These are phyloP conservation scores for Epinephelus awoara DNA, from an alignment of 2,797 vertebrate species.

Conservation along the genomic window DNA sequence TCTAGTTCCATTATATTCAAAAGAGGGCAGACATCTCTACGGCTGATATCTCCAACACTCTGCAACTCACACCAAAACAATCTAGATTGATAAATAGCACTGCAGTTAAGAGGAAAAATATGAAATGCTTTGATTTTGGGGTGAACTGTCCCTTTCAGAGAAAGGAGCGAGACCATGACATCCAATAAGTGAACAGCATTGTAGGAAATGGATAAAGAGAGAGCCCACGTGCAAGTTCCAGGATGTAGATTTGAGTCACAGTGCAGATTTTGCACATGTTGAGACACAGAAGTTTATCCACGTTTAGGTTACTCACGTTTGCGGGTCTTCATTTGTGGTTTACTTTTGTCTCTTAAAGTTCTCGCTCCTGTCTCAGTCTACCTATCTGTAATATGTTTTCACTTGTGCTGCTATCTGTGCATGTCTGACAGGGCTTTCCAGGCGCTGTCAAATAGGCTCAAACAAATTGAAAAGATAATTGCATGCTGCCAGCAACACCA, in stretches of 20 bases:
- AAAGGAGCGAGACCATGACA: not conserved
- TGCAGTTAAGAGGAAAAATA: no score
- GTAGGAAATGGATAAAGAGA: not conserved
- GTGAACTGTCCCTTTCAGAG: no score
- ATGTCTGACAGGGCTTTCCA: conserved; percentile 22
- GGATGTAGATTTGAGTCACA: conserved; percentile 32
- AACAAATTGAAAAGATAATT: conserved; percentile 58
- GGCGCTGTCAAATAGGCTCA: conserved; percentile 28
- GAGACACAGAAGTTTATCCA: not conserved
- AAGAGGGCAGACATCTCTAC: no score
- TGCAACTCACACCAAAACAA: no score
- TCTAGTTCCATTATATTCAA: no score
- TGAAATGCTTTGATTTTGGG: no score
- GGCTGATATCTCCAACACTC: no score
- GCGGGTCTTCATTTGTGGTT: conserved; percentile 11
- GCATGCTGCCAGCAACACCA: conserved; percentile 29
- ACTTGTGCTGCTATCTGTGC: not conserved
- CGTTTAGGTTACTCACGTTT: not conserved
- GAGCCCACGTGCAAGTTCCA: not conserved
- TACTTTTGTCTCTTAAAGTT: not conserved
- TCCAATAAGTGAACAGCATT: not conserved
- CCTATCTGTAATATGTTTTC: conserved; percentile 9
- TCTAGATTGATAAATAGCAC: no score
- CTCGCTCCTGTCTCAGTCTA: conserved; percentile 5
- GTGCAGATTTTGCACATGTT: conserved; percentile 12